phyloP scores from a whole-genome alignment of 2,797 vertebrate species.

The Prionace glauca region DNA sequence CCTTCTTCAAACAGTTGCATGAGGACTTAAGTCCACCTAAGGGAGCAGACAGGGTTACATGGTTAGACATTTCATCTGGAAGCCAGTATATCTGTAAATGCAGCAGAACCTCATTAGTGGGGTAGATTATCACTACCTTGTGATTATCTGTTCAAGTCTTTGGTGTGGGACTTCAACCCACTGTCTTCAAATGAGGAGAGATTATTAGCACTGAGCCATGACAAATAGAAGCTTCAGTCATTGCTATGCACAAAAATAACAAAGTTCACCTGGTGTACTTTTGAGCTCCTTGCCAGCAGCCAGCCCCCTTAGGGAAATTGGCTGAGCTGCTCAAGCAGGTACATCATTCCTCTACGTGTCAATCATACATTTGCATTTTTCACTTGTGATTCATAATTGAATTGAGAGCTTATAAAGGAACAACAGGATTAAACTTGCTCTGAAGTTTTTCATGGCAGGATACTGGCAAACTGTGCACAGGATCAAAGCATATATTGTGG shows the following conservation, averaged over 20 bases:
- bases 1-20: background rate
- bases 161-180: background rate
- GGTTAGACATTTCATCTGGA: background rate
- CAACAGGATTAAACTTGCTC: background rate
- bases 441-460: background rate
- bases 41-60: background rate
- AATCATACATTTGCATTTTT: background rate
- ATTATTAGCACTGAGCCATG: background rate
- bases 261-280: background rate
- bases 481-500: background rate
- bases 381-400: background rate
- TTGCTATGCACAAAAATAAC: background rate
- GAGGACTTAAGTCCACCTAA: background rate
- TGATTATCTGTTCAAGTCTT: background rate
- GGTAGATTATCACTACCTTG: no score
- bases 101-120: background rate
- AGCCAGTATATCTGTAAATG: background rate
- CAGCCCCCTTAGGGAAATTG: background rate
- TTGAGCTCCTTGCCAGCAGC: background rate
- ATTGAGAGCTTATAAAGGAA: background rate
- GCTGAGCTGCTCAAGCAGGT: background rate
- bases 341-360: background rate
- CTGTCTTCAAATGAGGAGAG: background rate
- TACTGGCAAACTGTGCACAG: background rate
- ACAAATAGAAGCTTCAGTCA: background rate